Base-by-base conservation (phyloP, 2,888 invertebrate genomes). In the Drosophila sordidula region DNA sequence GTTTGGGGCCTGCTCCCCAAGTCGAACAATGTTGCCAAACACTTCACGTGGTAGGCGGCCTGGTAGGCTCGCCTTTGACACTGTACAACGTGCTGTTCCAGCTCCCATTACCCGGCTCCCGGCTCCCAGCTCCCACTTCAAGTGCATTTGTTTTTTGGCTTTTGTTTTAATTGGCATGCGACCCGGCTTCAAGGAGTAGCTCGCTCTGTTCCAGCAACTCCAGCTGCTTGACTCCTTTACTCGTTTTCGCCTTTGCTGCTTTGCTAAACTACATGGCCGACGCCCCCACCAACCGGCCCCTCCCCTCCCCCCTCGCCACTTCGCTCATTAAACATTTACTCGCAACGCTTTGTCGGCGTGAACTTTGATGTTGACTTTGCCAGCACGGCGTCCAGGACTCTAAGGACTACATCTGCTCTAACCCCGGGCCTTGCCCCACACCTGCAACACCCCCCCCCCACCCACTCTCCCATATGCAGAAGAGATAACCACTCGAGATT, bases 401-500 rank as follows among this genome's bases (percentile, higher is more conserved):
- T 39, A 25, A 62, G 70, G 67, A 42, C 44, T 38, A 22, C 6
- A 42, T 34, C 44, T 36, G 3, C 45, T 22, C 50, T 18, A 5
- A 14, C n/a, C 2, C 41, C 6, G 12, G 6, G n/a, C 26, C 32
- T 22, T 16, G 2, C 34, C 38, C 34, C 16, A 42, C 54, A 29
- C 32, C 29, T 41, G 18, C n/a, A n/a, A n/a, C n/a, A n/a, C 25
- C 22, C 36, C 34, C 39, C 11, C 3, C n/a, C 46, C 42, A 25
- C 56, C 45, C 55, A 44, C 54, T 44, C 54, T 54, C 38, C 44
- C 39, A 70, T 63, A 64, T 54, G 62, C 65, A 76, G 65, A 58
- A 75, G 73, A 84, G 85, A 87, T 89, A 88, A 87, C 87, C 90
- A 90, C 87, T 88, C 84, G 87, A 90, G 87, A 85, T 89, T 84